These are phyloP conservation scores for Brotula barbata DNA, from an alignment of 2,797 vertebrate genomes.

Conservation along the genomic window DNA sequence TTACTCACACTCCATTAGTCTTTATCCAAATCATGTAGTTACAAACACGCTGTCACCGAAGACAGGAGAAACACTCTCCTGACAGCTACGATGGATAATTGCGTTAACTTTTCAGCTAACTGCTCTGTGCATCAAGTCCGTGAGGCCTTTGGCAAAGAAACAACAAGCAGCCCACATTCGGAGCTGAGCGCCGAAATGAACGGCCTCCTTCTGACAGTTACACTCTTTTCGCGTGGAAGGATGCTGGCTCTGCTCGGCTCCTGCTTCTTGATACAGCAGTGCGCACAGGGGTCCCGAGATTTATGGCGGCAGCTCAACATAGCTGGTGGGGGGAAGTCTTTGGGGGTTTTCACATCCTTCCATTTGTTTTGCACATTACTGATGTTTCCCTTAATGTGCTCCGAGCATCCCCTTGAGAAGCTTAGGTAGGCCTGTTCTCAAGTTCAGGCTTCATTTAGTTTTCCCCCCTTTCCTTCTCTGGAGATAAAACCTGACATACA, in stretches of 20 bases:
- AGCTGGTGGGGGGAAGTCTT: constrained; percentile 70
- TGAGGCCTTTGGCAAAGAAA: constrained; percentile 69
- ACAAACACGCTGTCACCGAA: constrained; percentile 74
- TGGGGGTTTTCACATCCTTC: constrained; percentile 74
- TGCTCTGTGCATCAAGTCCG: constrained; percentile 62
- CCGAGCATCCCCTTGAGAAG: constrained; percentile 76
- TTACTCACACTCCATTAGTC: constrained; percentile 79
- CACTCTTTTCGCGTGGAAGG: constrained; percentile 57
- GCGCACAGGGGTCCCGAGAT: constrained; percentile 77
- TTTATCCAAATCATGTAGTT: constrained; percentile 77
- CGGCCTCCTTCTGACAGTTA: constrained; percentile 67
- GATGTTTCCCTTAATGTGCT: constrained; percentile 82
- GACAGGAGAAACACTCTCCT: constrained; percentile 66
- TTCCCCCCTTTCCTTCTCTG: constrained; percentile 72
- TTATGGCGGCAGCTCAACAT: constrained; percentile 75
- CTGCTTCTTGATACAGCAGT: constrained; percentile 48
- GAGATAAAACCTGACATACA: constrained; percentile 79
- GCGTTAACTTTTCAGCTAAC: constrained; percentile 70
- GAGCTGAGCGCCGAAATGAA: constrained; percentile 62
- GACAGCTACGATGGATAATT: constrained; percentile 68
- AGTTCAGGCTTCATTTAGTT: constrained; percentile 83
- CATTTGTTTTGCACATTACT: constrained; percentile 85
- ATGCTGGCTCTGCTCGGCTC: constrained; percentile 52
- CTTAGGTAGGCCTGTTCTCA: constrained; percentile 77
- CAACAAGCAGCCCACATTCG: constrained; percentile 65